Conservation (phyloP, 37 sponge, comb jelly and placozoan genomes). For the Bolinopsis microptera region DNA sequence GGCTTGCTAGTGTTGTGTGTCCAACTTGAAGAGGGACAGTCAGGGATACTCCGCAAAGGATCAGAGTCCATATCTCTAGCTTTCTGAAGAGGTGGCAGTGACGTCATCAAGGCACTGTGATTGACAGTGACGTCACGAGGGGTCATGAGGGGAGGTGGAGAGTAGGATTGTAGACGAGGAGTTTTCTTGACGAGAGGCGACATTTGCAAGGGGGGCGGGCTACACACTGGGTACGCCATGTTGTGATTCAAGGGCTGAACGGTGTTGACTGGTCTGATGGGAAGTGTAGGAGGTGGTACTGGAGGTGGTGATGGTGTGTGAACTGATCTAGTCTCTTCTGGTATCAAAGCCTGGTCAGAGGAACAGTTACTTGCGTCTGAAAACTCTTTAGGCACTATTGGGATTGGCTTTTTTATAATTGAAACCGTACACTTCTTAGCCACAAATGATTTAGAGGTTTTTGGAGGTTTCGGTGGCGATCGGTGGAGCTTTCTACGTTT, state of each 20-base stretch:
- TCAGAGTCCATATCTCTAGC: background rate
- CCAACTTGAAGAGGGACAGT: background rate
- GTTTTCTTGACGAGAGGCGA: background rate
- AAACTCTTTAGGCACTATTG: background rate
- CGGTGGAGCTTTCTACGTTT: background rate
- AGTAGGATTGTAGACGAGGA: background rate
- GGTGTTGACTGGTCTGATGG: background rate
- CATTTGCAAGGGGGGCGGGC: slow-evolving; percentile 17
- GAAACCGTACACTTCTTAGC: slow-evolving; percentile 28
- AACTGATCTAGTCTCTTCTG: background rate
- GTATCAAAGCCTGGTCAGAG: background rate
- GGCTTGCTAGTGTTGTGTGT: background rate
- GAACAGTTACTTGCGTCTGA: background rate
- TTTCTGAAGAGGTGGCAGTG: background rate
- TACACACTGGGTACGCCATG: background rate
- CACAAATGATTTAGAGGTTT: background rate
- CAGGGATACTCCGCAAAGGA: background rate
- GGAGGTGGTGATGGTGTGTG: background rate
- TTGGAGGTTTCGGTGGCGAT: background rate
- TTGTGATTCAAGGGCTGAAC: background rate
- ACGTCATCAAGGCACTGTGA: background rate
- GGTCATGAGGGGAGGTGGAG: background rate
- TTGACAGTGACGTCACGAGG: background rate
- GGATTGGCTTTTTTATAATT: background rate
- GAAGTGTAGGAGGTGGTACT: background rate